These are phyloP conservation scores for Leucoraja ocellata DNA, from an alignment of 2,797 vertebrate species.

Conservation along the genomic window DNA sequence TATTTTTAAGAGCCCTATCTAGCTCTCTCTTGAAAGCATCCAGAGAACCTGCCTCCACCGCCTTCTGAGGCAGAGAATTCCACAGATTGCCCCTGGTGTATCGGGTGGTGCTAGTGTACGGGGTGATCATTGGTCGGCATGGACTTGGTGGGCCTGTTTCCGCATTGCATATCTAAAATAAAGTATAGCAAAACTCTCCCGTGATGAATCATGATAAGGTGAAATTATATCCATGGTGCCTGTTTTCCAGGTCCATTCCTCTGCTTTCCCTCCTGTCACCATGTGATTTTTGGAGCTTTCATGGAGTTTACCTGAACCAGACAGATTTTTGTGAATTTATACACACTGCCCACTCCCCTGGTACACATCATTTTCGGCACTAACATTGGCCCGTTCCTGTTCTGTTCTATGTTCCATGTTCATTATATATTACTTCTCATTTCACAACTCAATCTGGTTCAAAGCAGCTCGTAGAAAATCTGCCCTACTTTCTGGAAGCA, in stretches of 20 bases:
- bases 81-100: no score
- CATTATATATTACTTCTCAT: not conserved
- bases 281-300: not conserved
- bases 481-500: not conserved
- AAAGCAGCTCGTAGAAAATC: not conserved
- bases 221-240: not conserved
- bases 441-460: not conserved
- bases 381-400: no score
- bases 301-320: not conserved
- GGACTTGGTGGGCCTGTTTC: no score
- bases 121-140: no score
- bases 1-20: no score
- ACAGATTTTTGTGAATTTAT: not conserved
- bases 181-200: not conserved
- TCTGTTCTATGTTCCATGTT: no score
- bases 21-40: no score
- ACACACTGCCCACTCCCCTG: not conserved
- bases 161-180: no score
- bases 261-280: not conserved
- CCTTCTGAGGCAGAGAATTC: no score
- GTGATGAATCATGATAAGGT: not conserved
- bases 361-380: no score
- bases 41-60: no score
- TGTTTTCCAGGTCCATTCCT: not conserved
- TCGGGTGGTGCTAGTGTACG: no score